Base-by-base conservation (phyloP, 1,140 invertebrate species). In the Zaprionus taronus region DNA sequence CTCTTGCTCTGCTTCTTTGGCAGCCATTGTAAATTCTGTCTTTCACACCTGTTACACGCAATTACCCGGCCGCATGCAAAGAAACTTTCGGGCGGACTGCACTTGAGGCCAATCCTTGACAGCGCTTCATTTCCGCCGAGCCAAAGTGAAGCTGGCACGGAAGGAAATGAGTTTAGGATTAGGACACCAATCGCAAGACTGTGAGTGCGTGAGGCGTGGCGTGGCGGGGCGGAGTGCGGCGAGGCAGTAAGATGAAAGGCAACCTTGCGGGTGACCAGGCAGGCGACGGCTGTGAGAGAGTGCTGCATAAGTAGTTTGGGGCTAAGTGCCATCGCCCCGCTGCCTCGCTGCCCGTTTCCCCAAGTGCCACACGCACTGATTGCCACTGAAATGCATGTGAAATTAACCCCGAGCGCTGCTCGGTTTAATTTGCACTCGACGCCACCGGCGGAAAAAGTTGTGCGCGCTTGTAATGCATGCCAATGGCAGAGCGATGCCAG, bases 11-110 rank as follows among this genome's bases (percentile, higher is more conserved):
- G 68, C 68, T 38, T 36, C 56, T 63, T 68, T 74, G 68, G 47
- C 49, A 53, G 77, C 76, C 76, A 91, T 91, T 85, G 76, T 90
- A 91, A 87, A 91, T 91, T 91, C 87, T 63, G 83, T 84, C 83
- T 89, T 91, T 91, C 79, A 84, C 87, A 91, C 87, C 87, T 91
- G 87, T 91, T 91, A 91, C 87, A 91, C 80, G 81, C 83, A 91
- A 87, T 91, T 84, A 82, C 87, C 79, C 68, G 65, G 77, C 72
- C 74, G 64, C 83, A 84, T 71, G 72, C 67, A 77, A 91, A 78
- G 73, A 77, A 91, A 89, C 70, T 89, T 75, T 80, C 41, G 20
- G 68, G 67, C 72, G 66, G 71, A 66, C 79, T 76, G 79, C 72
- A 82, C 69, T 83, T 77, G 81, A 62, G 62, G 65, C 68, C 67